Base-by-base conservation (phyloP, 1,140 invertebrate genomes). In the Drosophila nebulosa region DNA sequence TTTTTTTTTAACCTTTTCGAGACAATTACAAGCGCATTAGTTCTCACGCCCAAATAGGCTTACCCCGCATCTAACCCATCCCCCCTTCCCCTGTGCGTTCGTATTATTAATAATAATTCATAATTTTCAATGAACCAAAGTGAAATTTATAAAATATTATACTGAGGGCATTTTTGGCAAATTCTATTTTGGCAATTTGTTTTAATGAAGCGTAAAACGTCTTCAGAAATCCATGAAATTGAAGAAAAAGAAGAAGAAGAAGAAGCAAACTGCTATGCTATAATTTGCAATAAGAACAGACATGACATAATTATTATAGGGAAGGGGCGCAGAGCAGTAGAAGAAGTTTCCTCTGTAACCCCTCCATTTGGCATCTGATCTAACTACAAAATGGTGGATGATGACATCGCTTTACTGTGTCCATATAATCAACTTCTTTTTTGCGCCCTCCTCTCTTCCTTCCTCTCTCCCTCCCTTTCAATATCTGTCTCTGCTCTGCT, bases 31-130 rank as follows among this genome's bases (percentile, higher is more conserved):
- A 58, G 56, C 56, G 27, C 30, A 58, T 58, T 58, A 58, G 56
- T 58, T 58, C 56, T 58, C 56, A 58, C 56, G 56, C 56, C 56
- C 56, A 58, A 58, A 58, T 58, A 39, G 30, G 56, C 32, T 58
- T 58, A 57, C 6, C 6, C 39, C 14, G 6, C 6, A n/a, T 2
- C 14, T 14, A 14, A 30, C 1, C 7, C 4, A 2, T 1, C 9
- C 10, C 22, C 22, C 9, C 18, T 14, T 12, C 3, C 21, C 9
- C 27, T 39, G 10, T 12, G 30, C 10, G 30, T 9, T 32, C 1
- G 9, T 18, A 39, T 36, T 39, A 58, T 58, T 58, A 58, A 58
- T 58, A 58, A 58, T 58, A 58, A 58, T 58, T 58, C 56, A 58
- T 58, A 58, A 32, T 58, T 58, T 52, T 55, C 27, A 46, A 46